phyloP scores from a whole-genome alignment of 2,888 invertebrate species.

The Baccha elongata region DNA sequence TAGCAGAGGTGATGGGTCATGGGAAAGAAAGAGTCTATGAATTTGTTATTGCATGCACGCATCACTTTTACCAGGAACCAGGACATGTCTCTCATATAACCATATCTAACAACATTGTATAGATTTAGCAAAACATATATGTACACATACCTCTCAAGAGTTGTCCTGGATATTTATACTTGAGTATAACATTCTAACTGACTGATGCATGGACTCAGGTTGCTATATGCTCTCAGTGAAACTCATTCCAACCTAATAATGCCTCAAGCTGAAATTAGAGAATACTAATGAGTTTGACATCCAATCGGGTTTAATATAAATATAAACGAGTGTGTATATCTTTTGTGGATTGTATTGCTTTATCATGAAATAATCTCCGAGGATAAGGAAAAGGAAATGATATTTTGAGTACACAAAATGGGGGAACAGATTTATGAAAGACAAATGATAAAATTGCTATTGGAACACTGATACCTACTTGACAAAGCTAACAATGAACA shows the following conservation, averaged over 20 bases:
- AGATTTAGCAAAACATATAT: background rate
- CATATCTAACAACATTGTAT: no score
- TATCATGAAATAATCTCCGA: slow-evolving; percentile 29
- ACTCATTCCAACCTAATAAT: slow-evolving; percentile 44
- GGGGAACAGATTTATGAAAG: background rate
- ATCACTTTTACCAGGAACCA: slow-evolving; percentile 2
- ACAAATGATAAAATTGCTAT: background rate
- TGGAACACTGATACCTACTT: background rate
- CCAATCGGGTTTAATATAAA: slow-evolving; percentile 29
- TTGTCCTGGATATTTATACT: slow-evolving; percentile 20
- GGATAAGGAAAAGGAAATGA: slow-evolving; percentile 21
- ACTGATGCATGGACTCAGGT: background rate
- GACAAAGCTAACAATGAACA: background rate
- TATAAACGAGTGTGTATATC: background rate
- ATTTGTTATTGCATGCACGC: slow-evolving; percentile 49
- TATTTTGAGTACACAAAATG: slow-evolving; percentile 15
- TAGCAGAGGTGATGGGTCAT: background rate
- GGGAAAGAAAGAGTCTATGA: slow-evolving; percentile 13
- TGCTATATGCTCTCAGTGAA: background rate
- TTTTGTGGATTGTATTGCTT: slow-evolving; percentile 4
- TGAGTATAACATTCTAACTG: slow-evolving; percentile 1
- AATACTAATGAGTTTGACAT: slow-evolving; percentile 50
- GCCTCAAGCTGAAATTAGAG: slow-evolving; percentile 34
- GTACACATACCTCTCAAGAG: background rate
- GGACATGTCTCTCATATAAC: background rate